phyloP scores from a whole-genome alignment of 2,888 invertebrate genomes.

The Ellobium chinense region DNA sequence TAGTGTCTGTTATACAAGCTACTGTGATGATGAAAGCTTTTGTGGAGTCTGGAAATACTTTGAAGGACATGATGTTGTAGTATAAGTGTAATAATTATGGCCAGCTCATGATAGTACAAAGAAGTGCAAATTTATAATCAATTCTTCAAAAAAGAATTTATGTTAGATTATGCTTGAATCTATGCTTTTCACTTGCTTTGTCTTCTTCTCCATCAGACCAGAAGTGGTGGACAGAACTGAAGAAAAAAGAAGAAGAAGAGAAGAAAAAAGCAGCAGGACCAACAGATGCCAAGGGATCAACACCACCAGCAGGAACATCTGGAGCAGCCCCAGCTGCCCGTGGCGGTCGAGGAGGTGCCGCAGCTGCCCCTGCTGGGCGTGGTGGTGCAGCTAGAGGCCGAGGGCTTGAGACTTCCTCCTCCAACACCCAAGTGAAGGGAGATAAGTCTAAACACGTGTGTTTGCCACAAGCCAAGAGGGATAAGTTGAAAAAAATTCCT shows the following conservation, averaged over 20 bases:
- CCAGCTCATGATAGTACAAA: too few species aligned
- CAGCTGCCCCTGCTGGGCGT: conserved; percentile 59
- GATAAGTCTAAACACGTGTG: conserved; percentile 45
- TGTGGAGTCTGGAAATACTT: too few species aligned
- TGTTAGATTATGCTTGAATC: too few species aligned
- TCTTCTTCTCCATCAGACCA: too few species aligned
- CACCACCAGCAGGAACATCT: conserved; percentile 56
- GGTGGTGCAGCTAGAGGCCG: conserved; percentile 56
- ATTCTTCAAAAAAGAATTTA: too few species aligned
- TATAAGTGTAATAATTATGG: too few species aligned
- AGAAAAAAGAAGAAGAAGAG: conserved; percentile 65
- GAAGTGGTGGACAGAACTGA: conserved; percentile 73
- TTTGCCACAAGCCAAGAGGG: conserved; percentile 35
- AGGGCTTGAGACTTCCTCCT: conserved; percentile 22
- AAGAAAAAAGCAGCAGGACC: conserved; percentile 55
- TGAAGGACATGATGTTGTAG: too few species aligned
- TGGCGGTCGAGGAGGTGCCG: conserved; percentile 41
- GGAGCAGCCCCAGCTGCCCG: conserved; percentile 54
- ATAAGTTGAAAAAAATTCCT: too few species aligned
- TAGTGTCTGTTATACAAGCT: too few species aligned
- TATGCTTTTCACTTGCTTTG: too few species aligned
- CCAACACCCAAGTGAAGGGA: conserved; percentile 38
- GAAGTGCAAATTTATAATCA: too few species aligned
- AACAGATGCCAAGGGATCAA: conserved; percentile 35
- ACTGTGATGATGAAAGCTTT: too few species aligned